Base-by-base conservation (phyloP, 2,797 vertebrate genomes). In the Micrastur ruficollis region DNA sequence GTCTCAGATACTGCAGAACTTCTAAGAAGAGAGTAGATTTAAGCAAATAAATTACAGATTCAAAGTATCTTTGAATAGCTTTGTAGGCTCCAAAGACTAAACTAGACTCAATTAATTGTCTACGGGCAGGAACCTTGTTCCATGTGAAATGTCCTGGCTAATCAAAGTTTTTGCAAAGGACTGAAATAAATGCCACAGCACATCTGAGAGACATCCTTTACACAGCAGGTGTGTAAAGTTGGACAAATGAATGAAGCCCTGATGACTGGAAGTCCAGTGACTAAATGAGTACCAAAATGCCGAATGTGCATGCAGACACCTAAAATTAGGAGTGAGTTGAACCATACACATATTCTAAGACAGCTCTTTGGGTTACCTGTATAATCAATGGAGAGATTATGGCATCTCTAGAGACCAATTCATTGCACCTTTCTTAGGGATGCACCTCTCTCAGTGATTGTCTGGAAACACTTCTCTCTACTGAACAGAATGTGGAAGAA, bases 401-500 rank as follows among this genome's bases (percentile, higher is more conserved):
- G 27, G 14, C 40, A 63, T 31, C 49, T 56, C 31, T 34, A 55
- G 20, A 42, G 49, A 63, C 5, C 12, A 40, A 31, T 20, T 55
- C 4, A 14, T 44, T 65, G 29, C 14, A 76, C 7, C 4, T 67
- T 8, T 71, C 31, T 61, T 61, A 56, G n/a, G 8, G 36, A 42
- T 61, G 40, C 4, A 47, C 1, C 6, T 52, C 6, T 52, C 82
- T 34, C 32, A 59, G 11, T 0, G 1, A 32, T 19, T 44, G 18
- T 36, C 65, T 68, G 23, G 21, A 88, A 91, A 21, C 59, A 14
- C 9, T 55, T 73, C 36, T 78, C 12, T 18, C 15, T 65, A 12
- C n/a, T 56, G 46, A 63, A 27, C 14, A 50, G 9, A 73, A 59
- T 9, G 32, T 53, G 38, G 34, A 67, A 78, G 44, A 53, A 59